phyloP scores from a whole-genome alignment of 2,113 vertebrate species.

The Eulemur rufifrons region DNA sequence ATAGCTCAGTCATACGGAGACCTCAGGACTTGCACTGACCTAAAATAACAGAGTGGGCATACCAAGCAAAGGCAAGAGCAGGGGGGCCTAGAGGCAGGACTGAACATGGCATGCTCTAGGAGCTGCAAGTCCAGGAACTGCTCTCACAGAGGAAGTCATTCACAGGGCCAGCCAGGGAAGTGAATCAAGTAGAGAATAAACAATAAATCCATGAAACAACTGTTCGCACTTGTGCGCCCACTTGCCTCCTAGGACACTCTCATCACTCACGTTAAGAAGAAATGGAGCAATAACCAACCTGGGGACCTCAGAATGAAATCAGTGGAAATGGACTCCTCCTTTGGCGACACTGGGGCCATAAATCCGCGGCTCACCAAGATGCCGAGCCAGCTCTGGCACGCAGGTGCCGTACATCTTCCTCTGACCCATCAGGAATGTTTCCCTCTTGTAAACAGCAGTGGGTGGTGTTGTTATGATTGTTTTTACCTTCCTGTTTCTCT shows the following conservation, averaged over 20 bases:
- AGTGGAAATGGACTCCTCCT: constrained; percentile 5
- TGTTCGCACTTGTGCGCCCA: background rate
- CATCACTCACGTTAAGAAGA: constrained; percentile 49
- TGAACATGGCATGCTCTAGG: rapidly evolving
- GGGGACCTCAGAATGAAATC: background rate
- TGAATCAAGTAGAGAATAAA: background rate
- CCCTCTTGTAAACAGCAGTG: background rate
- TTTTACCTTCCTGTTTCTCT: background rate
- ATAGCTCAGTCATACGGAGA: background rate
- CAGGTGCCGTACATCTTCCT: background rate
- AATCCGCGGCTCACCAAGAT: background rate
- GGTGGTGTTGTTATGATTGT: background rate
- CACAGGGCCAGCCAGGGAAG: background rate
- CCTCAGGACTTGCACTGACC: background rate
- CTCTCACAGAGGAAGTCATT: background rate
- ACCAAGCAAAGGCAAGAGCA: background rate
- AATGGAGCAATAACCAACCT: constrained; percentile 30
- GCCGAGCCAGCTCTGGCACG: background rate
- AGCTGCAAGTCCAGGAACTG: background rate
- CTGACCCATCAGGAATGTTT: background rate
- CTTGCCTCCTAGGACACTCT: constrained; percentile 41
- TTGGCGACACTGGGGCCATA: background rate
- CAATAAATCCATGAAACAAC: constrained; percentile 56
- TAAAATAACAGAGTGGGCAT: no score
- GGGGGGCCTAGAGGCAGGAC: background rate